Evolutionary conservation across 1,140 invertebrate species (phyloP), one percentile per base, ranked within the genome.

Genomic region (Melitaea cinxia): DNA sequence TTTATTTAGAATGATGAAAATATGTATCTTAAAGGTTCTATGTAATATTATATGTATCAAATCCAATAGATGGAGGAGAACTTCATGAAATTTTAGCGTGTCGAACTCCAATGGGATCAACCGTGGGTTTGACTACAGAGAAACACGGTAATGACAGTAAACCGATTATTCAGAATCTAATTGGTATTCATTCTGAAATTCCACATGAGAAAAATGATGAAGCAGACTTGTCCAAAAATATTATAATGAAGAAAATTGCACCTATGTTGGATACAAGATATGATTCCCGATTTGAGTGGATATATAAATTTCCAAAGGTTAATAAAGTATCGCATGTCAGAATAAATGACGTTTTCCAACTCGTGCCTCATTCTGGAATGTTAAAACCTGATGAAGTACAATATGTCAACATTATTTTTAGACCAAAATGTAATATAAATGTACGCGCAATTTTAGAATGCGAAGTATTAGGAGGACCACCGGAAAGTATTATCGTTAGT

Each of bases 381-480:
- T 63, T 91, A 30, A 83, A 85, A 59, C 84, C 85, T 7, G 78
- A 79, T 70, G 85, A 88, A 71, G 68, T 76, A 54, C 82, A 88
- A 69, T 75, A 81, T 57, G 65, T 89, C 26, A 77, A 91, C 64
- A 72, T 91, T 0, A 82, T 88, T 45, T 91, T 91, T 47, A 79
- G 59, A 52, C 85, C 87, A 28, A 77, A 68, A 50, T 23, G 15
- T 12, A 81, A 88, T 70, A 80, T 86, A 19, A 81, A 75, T 62
- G 72, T 88, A 1, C 68, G 78, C 42, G 87, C 83, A 39, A 57
- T 70, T 33, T 70, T 91, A 10, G 88, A 91, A 71, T 91, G 88
- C 69, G 77, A 88, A 66, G 83, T 89, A 14, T 66, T 91, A 26
- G 88, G 86, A 45, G 88, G 87, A 4, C 87, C 88, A 23, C 30